phyloP scores from a whole-genome alignment of 2,888 invertebrate species.

The Pterostichus madidus region DNA sequence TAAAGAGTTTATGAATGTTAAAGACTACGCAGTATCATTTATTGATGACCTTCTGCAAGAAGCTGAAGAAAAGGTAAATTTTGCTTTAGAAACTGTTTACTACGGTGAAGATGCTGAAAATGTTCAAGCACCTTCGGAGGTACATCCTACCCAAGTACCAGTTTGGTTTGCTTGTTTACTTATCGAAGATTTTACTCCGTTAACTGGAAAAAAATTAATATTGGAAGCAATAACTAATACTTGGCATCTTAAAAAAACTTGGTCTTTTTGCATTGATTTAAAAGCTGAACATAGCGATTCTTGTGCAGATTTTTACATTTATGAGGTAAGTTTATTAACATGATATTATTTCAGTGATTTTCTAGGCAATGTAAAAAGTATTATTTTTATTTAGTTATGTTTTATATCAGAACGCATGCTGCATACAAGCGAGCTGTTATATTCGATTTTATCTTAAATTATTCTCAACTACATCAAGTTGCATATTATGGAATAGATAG shows the following conservation, averaged over 20 bases:
- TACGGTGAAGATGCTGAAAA: not conserved
- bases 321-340: slow-evolving; percentile 69
- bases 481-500: too few species aligned
- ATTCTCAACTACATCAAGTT: too few species aligned
- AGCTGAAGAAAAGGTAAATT: not conserved
- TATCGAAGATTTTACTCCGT: slow-evolving; percentile 70
- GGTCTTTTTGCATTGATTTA: slow-evolving; percentile 71
- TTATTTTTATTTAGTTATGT: too few species aligned
- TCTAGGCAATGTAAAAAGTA: too few species aligned
- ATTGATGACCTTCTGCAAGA: slow-evolving; percentile 14
- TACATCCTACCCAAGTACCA: not conserved
- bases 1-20: slow-evolving; percentile 23
- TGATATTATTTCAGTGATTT: too few species aligned
- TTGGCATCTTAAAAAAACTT: slow-evolving; percentile 71
- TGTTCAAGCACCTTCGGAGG: not conserved
- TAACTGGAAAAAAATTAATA: slow-evolving; percentile 69
- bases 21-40: slow-evolving; percentile 21
- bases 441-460: too few species aligned
- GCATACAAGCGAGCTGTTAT: too few species aligned
- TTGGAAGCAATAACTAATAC: slow-evolving; percentile 68
- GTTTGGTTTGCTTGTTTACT: slow-evolving; percentile 68
- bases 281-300: slow-evolving; percentile 70
- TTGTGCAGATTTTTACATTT: slow-evolving; percentile 72
- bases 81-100: not conserved
- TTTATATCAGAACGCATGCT: too few species aligned